Percentiles rank a stretch among this genome's conserved stretches.
Conservation (phyloP, 2,797 vertebrate genomes). For the Manis javanica region DNA sequence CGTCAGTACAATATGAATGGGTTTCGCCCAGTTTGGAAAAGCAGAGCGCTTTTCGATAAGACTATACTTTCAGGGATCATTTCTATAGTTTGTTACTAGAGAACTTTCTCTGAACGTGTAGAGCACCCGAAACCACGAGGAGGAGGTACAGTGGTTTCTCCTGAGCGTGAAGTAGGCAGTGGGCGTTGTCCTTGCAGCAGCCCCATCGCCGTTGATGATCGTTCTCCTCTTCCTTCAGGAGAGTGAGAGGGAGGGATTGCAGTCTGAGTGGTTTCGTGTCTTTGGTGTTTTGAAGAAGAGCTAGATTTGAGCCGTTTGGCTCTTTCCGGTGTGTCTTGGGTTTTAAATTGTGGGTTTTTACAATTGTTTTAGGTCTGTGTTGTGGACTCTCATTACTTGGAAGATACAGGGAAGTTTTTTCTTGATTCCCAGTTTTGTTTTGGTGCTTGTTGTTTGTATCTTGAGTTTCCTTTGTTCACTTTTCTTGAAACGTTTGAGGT, state of each 20-base stretch:
- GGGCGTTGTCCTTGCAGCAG: background rate
- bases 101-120: conserved; percentile 71
- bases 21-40: fast-evolving
- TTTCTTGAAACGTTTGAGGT: too few relatives aligned
- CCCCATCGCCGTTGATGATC: conserved; percentile 42
- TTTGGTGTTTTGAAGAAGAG: too few relatives aligned
- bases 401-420: too few relatives aligned
- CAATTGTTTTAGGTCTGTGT: too few relatives aligned
- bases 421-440: too few relatives aligned
- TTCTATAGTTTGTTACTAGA: conserved; percentile 78
- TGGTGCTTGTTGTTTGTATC: too few relatives aligned
- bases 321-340: too few relatives aligned
- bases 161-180: conserved; percentile 52
- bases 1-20: fast-evolving
- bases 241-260: background rate
- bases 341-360: too few relatives aligned
- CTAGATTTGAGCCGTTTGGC: too few relatives aligned
- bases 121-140: conserved; percentile 74
- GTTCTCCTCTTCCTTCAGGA: fast-evolving
- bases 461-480: too few relatives aligned
- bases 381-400: too few relatives aligned
- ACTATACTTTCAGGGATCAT: conserved; percentile 83
- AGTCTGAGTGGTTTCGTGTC: conserved; percentile 67
- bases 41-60: fast-evolving
- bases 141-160: background rate